Percentiles rank a stretch among this genome's conserved stretches.
These are phyloP conservation scores for Sphyrna mokarran DNA, from an alignment of 2,113 vertebrate genomes.

Conservation along the genomic window DNA sequence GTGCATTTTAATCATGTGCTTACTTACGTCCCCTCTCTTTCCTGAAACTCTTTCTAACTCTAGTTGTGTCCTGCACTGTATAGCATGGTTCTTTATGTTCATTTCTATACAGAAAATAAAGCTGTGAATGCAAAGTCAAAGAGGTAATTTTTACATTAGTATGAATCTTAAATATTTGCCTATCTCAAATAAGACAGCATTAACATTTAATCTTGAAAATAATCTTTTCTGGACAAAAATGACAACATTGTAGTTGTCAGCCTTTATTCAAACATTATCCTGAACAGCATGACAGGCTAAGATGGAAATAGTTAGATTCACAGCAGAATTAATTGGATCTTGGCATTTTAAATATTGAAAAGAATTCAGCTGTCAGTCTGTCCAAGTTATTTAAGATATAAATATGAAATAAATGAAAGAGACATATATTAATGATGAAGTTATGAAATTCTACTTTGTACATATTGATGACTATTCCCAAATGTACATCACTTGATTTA, in stretches of 20 bases:
- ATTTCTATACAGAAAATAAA: background rate
- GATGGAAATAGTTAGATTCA: constrained; percentile 9
- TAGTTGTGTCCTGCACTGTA: background rate
- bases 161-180: background rate
- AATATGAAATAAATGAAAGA: constrained; percentile 31
- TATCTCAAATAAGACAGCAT: background rate
- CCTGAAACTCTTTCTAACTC: background rate
- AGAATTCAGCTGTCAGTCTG: constrained; percentile 28
- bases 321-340: constrained; percentile 25
- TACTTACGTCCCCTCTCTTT: background rate
- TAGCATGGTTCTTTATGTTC: background rate
- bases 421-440: constrained; percentile 23
- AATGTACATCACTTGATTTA: constrained; percentile 14
- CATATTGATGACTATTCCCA: constrained; percentile 29
- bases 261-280: constrained; percentile 17
- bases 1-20: background rate
- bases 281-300: constrained; percentile 15
- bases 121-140: background rate
- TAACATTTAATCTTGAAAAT: constrained; percentile 28
- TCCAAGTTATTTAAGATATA: constrained; percentile 30
- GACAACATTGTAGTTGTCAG: constrained; percentile 29
- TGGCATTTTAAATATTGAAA: constrained; percentile 26
- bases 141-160: constrained; percentile 5
- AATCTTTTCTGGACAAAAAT: constrained; percentile 19
- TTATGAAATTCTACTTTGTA: constrained; percentile 31